Base-by-base conservation (phyloP, 2,888 invertebrate species). In the Andrena fulva region DNA sequence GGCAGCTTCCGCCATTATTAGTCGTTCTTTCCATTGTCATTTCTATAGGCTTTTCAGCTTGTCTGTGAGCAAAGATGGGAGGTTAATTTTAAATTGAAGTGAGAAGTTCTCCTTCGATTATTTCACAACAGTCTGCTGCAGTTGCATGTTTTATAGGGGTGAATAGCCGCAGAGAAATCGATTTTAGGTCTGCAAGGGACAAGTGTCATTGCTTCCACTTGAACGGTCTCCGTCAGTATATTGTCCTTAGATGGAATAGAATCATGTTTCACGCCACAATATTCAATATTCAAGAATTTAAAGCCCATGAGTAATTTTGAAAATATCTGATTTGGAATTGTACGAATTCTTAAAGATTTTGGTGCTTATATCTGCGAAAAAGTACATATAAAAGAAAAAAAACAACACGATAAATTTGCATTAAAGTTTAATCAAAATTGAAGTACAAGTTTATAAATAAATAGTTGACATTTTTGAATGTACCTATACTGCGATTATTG, bases 161-260 rank as follows among this genome's bases (percentile, higher is more conserved):
- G 88, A 91, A 91, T 87, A 91, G 86, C 89, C 91, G 87, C 84
- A 85, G 86, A 79, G 88, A 88, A 91, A 91, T 91, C 91, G 91
- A 91, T 91, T 84, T 78, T 84, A 85, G 84, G 86, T 86, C 85
- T 80, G 71, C 72, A 77, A 72, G 77, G 76, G 79, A 80, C 83
- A 74, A 80, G 79, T 85, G 87, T 84, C 86, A 86, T 82, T 86
- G 84, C 86, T 84, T 78, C 78, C 52, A 66, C 66, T 79, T 68
- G 79, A 80, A 33, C 63, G 35, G 48, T 60, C 64, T 56, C 56
- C 52, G 24, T 48, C 33, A 59, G 48, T 72, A 48, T 35, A 67
- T 62, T 67, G 48, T 78, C 71, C 29, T 50, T n/a, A 8, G 33
- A 60, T 62, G 35, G 27, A 50, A 33, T 35, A 8, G 5, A 24